Evolutionary conservation across 2,113 vertebrate species (phyloP), one percentile per base, ranked within the genome.

Genomic region (Zapus hudsonius): DNA sequence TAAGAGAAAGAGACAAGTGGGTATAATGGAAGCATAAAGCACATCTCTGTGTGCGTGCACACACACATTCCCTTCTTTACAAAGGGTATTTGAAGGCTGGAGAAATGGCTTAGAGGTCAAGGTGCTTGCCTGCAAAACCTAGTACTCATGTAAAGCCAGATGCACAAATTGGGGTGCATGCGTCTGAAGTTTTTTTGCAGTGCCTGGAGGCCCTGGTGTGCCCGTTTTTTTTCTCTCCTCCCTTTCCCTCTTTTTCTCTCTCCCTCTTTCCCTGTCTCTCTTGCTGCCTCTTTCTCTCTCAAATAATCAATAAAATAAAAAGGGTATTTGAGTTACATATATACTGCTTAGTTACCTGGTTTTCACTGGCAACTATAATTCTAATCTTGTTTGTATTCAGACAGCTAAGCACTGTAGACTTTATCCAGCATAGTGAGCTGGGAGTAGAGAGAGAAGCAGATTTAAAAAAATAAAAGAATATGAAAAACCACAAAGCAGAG

Each of bases 331-430:
- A 78, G 31, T 59, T 78, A 84, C 44, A 86, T n/a, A 44, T 61
- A 22, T 55, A 82, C 9, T 38, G 33, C 31, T 47, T 80, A 44
- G 38, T 82, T 93, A 84, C 70, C 86, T 74, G 36, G 20, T 74
- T 87, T 94, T 85, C 20, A 3, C 42, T 70, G 47, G 72, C 44
- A 91, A 92, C 70, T 90, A 63, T 63, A 63, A 33, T 72, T 92
- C 66, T 94, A 89, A 91, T 78, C 87, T 81, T 38, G 61, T 73
- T 89, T 66, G 2, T 80, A 81, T 61, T 90, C 57, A 89, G 83
- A 87, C n/a, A 96, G 75, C 72, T 94, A 87, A 92, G 64, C 63
- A 79, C 36, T 2, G 8, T 64, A 67, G 36, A 89, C 84, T 70
- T 81, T 87, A 84, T 57, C 80, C 63, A 66, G 25, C 63, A 82